Evolutionary conservation across 2,113 vertebrate genomes (phyloP).

Genomic region (Sturnira hondurensis): DNA sequence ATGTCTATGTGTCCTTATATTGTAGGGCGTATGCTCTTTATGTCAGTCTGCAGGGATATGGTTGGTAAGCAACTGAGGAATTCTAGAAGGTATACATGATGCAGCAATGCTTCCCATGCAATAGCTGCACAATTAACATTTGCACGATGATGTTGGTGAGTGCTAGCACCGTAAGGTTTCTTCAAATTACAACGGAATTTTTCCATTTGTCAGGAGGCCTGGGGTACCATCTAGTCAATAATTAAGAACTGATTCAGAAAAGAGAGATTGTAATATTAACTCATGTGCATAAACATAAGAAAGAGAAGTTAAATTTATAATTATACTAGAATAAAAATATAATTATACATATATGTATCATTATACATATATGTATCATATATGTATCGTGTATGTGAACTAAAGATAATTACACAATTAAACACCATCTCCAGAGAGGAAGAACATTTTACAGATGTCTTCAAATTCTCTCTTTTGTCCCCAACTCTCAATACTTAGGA

Average conservation of each 20-base stretch:
- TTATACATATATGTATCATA: too few species aligned
- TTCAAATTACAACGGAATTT: neutral
- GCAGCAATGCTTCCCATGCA: fast-evolving
- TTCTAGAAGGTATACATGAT: neutral
- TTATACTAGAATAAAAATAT: neutral
- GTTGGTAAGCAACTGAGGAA: neutral
- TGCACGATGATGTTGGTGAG: too few species aligned
- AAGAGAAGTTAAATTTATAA: neutral
- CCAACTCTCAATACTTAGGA: neutral
- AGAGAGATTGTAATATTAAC: neutral
- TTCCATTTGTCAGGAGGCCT: neutral
- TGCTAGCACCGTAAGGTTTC: neutral
- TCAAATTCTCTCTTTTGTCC: neutral
- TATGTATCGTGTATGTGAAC: too few species aligned
- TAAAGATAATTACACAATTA: neutral
- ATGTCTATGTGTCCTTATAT: neutral
- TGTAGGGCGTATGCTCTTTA: neutral
- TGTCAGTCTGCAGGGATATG: neutral
- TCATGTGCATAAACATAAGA: neutral
- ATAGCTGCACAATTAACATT: neutral
- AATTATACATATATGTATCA: neutral
- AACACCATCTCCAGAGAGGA: neutral
- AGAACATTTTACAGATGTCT: neutral
- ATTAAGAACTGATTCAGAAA: neutral
- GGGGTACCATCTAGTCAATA: neutral